Base-by-base conservation (phyloP, 2,888 invertebrate genomes). In the Steromphala cineraria region DNA sequence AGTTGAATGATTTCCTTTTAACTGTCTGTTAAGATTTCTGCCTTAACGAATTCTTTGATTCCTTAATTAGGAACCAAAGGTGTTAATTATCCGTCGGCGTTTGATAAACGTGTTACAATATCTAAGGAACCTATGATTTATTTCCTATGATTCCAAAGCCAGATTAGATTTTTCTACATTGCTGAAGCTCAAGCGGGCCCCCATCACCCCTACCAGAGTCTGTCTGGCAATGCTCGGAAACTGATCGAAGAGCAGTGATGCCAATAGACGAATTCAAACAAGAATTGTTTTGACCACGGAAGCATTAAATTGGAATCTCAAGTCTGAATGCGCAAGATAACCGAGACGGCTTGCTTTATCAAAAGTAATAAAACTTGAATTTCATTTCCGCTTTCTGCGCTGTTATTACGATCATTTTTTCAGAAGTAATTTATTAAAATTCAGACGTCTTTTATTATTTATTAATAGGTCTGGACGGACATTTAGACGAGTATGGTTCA, bases 241-340 rank as follows among this genome's bases (percentile, higher is more conserved):
- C 71, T 71, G 36, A 71, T 31, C 36, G 71, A 71, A 71, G 31
- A 17, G 36, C 71, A 71, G 17, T 36, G 36, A 36, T 15, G 71
- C 31, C 71, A 31, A 28, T 19, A 36, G 19, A 28, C 36, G 71
- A 71, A 19, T 71, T 71, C 71, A 31, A 19, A 36, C 31, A 71
- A 71, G 40, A 36, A 71, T 71, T 71, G 71, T 71, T 71, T 28
- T 71, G 71, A 31, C 36, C 71, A 71, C 31, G 71, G 71, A 71
- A 71, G 31, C 71, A 71, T 71, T 71, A 71, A 71, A 71, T 71
- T 71, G 71, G 36, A 10, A 28, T 40, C 36, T 19, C 31, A 36
- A 71, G 40, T 71, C 36, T 71, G 40, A 36, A 31, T 71, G 71
- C 31, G 71, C 46, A 46, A 10, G 46, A 46, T 46, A 46, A 46